Evolutionary conservation across 2,888 invertebrate genomes (phyloP).

Genomic region (Hololepta plana): DNA sequence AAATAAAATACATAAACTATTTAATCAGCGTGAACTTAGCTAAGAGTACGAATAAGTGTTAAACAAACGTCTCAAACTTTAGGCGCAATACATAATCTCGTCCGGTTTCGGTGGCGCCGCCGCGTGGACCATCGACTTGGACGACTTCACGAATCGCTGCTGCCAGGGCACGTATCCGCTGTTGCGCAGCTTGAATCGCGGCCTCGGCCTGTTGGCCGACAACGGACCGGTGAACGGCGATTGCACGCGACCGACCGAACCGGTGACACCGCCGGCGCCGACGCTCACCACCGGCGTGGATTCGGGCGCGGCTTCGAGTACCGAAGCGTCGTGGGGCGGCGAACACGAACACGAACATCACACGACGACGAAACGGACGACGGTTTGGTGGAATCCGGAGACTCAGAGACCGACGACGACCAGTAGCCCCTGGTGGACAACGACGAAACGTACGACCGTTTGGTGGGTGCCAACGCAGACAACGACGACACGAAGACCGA

Average conservation of each 20-base stretch:
- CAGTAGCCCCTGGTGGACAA: constrained; percentile 12
- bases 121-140: constrained; percentile 77
- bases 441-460: constrained; percentile 12
- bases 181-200: constrained; percentile 58
- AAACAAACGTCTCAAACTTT: no score
- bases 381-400: constrained; percentile 7
- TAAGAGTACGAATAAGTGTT: no score
- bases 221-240: constrained; percentile 31
- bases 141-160: constrained; percentile 73
- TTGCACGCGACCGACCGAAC: constrained; percentile 52
- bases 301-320: constrained; percentile 25
- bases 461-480: constrained; percentile 12
- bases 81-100: constrained; percentile 54
- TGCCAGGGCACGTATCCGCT: constrained; percentile 65
- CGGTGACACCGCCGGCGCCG: constrained; percentile 59
- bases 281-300: constrained; percentile 51
- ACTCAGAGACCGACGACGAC: no score
- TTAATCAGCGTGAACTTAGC: no score
- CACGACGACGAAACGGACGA: constrained; percentile 14
- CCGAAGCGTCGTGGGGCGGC: constrained; percentile 8
- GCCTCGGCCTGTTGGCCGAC: constrained; percentile 41
- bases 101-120: constrained; percentile 65
- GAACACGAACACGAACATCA: constrained; percentile 8
- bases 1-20: no score
- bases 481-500: constrained; percentile 11